These are phyloP conservation scores for Chrysochloris asiatica DNA, from an alignment of 2,113 vertebrate genomes.

Conservation along the genomic window DNA sequence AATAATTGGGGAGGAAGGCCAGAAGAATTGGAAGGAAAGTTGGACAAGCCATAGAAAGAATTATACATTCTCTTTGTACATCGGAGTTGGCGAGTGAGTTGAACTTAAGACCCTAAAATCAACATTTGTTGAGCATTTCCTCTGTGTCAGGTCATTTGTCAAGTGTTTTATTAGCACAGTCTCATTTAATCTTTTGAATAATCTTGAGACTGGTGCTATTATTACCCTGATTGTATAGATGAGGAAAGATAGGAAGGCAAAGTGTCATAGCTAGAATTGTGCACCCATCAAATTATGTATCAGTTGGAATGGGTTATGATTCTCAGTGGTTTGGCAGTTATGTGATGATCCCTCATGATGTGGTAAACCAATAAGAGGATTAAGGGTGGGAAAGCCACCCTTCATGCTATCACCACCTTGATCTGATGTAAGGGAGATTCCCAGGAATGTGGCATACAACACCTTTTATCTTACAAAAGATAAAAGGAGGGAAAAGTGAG, in stretches of 20 bases:
- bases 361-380: too few species aligned
- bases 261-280: too few species aligned
- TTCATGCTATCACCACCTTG: too few species aligned
- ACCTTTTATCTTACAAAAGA: too few species aligned
- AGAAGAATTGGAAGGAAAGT: not conserved
- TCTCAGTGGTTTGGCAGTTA: too few species aligned
- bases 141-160: not conserved
- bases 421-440: too few species aligned
- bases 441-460: too few species aligned
- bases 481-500: too few species aligned
- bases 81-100: not conserved
- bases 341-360: too few species aligned
- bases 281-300: too few species aligned
- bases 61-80: not conserved
- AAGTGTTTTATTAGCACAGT: not conserved
- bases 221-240: not conserved
- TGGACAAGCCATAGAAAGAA: not conserved
- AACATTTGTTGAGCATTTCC: not conserved
- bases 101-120: not conserved
- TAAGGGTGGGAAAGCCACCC: too few species aligned
- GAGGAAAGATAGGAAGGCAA: not conserved
- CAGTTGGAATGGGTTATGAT: too few species aligned
- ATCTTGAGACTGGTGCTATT: not conserved
- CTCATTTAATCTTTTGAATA: slow-evolving; percentile 25
- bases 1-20: not conserved